A percentile compares a stretch with the other conserved stretches of the same genome.
phyloP scores from a whole-genome alignment of 2,113 vertebrate genomes.

The Oreotrochilus melanogaster region DNA sequence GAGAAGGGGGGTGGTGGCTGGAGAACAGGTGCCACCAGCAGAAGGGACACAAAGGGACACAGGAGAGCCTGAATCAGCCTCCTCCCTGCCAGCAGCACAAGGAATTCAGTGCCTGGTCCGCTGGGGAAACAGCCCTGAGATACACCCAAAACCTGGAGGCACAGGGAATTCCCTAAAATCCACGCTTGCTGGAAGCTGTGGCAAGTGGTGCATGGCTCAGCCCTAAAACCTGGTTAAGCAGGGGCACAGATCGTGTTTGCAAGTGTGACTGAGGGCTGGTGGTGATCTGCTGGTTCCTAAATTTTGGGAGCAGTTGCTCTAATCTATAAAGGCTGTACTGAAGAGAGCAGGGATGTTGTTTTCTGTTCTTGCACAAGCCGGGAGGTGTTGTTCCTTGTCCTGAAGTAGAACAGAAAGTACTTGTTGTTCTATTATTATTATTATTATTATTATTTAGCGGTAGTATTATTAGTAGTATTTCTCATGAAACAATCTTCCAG shows the following conservation, averaged over 20 bases:
- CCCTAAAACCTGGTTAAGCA: neutral
- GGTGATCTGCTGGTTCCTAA: neutral
- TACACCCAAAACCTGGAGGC: neutral
- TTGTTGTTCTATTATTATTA: neutral
- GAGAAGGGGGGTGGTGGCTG: neutral
- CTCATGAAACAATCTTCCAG: neutral
- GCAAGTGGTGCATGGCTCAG: neutral
- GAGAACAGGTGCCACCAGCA: neutral
- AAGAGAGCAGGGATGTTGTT: fast-evolving
- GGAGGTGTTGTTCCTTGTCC: neutral
- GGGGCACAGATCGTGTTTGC: fast-evolving
- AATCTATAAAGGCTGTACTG: fast-evolving
- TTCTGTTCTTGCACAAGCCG: neutral
- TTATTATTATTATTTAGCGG: too few species aligned
- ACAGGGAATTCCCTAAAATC: neutral
- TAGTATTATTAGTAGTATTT: neutral
- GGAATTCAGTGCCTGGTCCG: neutral
- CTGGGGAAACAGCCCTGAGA: fast-evolving
- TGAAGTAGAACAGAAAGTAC: neutral
- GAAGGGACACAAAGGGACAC: neutral
- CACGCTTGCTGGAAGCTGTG: neutral
- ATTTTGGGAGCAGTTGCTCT: neutral
- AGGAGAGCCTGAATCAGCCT: neutral
- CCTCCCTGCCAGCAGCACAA: neutral
- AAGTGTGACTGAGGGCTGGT: neutral